Evolutionary conservation across 2,888 invertebrate genomes (phyloP), one percentile per base, ranked within the genome.

Genomic region (Beris chalybata): DNA sequence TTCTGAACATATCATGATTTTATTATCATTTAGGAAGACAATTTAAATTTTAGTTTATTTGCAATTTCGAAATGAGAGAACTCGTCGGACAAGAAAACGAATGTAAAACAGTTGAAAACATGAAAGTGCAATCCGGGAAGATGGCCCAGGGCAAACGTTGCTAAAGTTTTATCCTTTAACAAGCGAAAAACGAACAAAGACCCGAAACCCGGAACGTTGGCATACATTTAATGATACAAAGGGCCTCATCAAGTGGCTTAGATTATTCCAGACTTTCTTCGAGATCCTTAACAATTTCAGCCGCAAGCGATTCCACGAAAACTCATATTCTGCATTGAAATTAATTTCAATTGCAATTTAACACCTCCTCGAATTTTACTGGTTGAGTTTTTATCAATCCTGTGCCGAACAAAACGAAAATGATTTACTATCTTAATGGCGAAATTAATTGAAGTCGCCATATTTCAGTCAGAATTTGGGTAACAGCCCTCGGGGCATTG

Each of bases 361-460:
- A 29, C 29, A 29, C 31, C 29, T n/a, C 31, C 52, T 53, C 22
- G 22, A 53, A n/a, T 31, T n/a, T 30, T 53, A 31, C 30, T 29
- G 9, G 31, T 5, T 30, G 7, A 31, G 4, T 43, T 56, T 56
- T 56, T 56, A 38, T 32, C 12, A 7, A 15, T 5, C 30, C 30
- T 15, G 6, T 4, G 15, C 30, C 5, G 31, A 15, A n/a, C n/a
- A 44, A 54, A 45, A 64, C 56, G 56, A 52, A 68, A 66, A 66
- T 68, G 68, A 68, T 68, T 68, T 68, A 68, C 65, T 57, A 61
- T 58, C 59, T 64, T 68, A 68, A 68, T 68, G 55, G 68, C 58
- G 64, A 68, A 68, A 68, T 68, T 66, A 68, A 68, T 68, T 68
- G 58, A 59, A 48, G 52, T 58, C 57, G 58, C 56, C 65, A 66